phyloP scores from a whole-genome alignment of 2,888 invertebrate genomes.

The Pegoplata infirma region DNA sequence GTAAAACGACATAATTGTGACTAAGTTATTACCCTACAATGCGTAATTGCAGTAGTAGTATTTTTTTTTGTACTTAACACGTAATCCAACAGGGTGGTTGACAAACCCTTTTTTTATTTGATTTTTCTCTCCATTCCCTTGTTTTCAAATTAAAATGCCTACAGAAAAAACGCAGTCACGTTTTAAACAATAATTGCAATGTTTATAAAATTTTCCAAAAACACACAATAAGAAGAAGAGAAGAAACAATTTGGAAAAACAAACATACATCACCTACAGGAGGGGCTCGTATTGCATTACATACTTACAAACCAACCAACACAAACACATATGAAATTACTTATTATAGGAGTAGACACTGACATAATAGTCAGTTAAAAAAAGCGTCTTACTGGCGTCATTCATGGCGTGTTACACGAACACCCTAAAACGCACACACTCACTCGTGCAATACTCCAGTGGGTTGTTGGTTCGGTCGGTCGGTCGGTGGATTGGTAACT shows the following conservation, averaged over 20 bases:
- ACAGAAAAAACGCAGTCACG: slow-evolving; percentile 35
- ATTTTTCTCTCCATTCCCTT: too few species aligned
- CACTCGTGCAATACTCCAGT: slow-evolving; percentile 8
- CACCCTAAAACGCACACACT: slow-evolving; percentile 60
- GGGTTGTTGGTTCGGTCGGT: slow-evolving; percentile 20
- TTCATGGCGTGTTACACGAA: slow-evolving; percentile 71
- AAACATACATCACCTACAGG: slow-evolving; percentile 26
- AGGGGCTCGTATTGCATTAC: slow-evolving; percentile 37
- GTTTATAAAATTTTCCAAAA: slow-evolving; percentile 4
- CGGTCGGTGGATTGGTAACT: too few species aligned
- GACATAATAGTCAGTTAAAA: slow-evolving; percentile 43
- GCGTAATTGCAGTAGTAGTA: not conserved
- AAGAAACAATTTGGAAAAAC: not conserved
- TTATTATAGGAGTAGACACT: slow-evolving; percentile 26
- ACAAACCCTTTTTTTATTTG: not conserved
- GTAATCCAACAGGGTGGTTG: not conserved
- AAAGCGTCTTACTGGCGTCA: slow-evolving; percentile 74
- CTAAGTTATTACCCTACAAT: not conserved
- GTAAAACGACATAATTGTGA: too few species aligned
- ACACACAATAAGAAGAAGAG: not conserved
- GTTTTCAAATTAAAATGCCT: not conserved
- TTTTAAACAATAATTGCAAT: slow-evolving; percentile 38
- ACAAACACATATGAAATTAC: slow-evolving; percentile 3
- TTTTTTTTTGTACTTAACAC: not conserved
- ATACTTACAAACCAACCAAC: not conserved